A percentile compares a stretch with the other conserved stretches of the same genome.
These are phyloP conservation scores for Amiota communis DNA, from an alignment of 2,888 invertebrate genomes.

Conservation along the genomic window DNA sequence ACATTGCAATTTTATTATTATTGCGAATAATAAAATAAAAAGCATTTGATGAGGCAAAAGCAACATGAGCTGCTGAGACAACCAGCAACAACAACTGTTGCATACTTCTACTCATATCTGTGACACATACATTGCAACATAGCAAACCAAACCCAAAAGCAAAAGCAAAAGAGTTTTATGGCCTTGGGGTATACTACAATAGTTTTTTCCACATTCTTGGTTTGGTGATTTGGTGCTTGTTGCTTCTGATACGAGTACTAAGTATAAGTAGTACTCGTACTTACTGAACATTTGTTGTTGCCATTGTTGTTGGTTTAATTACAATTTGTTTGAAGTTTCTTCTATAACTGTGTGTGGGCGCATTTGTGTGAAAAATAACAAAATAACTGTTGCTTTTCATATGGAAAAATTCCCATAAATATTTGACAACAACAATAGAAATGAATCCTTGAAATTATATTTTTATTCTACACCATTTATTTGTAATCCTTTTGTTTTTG, in stretches of 20 bases:
- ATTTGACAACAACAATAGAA: neutral
- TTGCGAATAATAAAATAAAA: slow-evolving; percentile 49
- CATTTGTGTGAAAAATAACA: neutral
- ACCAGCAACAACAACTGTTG: slow-evolving; percentile 51
- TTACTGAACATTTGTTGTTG: neutral
- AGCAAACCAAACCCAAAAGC: neutral
- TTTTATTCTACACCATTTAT: too few species aligned
- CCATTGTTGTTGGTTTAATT: neutral
- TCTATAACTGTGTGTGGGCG: neutral
- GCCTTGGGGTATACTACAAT: slow-evolving; percentile 22
- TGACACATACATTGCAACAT: neutral
- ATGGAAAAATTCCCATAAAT: too few species aligned
- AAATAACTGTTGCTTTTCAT: slow-evolving; percentile 9
- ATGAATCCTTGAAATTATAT: too few species aligned
- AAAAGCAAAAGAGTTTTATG: neutral
- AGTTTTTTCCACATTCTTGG: neutral
- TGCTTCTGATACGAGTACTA: too few species aligned
- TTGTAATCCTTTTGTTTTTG: too few species aligned
- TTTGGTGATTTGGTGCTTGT: neutral
- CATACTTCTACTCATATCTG: slow-evolving; percentile 34
- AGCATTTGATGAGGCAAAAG: slow-evolving; percentile 30
- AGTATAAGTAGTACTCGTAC: too few species aligned
- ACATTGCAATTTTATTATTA: slow-evolving; percentile 45
- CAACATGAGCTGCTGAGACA: slow-evolving; percentile 30
- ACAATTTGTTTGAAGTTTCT: neutral